Conservation (phyloP, 2,797 vertebrate species). For the Mormyrus hasselquistii region DNA sequence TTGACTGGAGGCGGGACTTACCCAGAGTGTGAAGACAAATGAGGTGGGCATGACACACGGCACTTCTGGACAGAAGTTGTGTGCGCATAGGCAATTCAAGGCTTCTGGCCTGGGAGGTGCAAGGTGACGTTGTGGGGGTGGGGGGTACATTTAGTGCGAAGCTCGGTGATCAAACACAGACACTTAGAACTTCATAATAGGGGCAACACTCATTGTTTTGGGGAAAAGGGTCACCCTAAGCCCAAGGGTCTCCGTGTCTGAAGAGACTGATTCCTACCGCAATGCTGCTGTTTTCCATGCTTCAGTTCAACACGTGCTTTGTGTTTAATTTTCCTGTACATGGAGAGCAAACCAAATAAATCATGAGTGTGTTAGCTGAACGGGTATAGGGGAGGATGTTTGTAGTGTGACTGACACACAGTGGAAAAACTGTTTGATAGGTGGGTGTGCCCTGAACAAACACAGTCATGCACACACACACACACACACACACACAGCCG, state of each 20-base stretch:
- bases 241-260: neutral
- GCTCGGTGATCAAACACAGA: neutral
- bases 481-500: no score
- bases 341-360: neutral
- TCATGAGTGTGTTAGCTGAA: neutral
- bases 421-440: neutral
- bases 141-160: neutral
- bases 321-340: neutral
- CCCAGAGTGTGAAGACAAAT: neutral
- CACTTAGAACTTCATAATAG: neutral
- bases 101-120: neutral
- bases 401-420: neutral
- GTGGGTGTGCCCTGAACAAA: neutral
- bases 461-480: neutral
- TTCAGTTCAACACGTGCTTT: neutral
- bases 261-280: neutral
- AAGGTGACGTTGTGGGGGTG: neutral
- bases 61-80: neutral
- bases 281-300: neutral
- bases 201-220: neutral
- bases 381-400: neutral
- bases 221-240: neutral
- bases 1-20: neutral
- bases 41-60: neutral
- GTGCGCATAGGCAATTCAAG: neutral